Conservation (phyloP, 2,113 vertebrate species). For the Notothenia coriiceps region DNA sequence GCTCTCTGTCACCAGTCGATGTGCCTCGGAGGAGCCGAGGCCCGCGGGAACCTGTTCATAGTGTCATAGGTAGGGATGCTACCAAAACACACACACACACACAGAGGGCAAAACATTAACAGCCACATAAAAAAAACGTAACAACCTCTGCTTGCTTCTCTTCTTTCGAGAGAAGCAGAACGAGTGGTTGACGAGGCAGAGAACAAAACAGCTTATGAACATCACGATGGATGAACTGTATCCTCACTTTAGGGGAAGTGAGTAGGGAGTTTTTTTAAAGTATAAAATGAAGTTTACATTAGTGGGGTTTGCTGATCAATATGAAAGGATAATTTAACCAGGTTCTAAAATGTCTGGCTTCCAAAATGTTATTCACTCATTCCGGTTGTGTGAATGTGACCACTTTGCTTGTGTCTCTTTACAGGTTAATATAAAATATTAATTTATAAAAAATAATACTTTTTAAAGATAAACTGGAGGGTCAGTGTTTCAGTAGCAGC, state of each 20-base stretch:
- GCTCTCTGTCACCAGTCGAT: constrained; percentile 85
- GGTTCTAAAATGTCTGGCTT: neutral
- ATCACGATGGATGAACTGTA: neutral
- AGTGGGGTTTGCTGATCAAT: neutral
- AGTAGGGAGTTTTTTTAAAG: neutral
- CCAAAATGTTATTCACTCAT: neutral
- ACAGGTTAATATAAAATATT: neutral
- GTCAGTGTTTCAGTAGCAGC: neutral
- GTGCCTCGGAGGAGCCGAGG: constrained; percentile 87
- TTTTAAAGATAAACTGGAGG: neutral
- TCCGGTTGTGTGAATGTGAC: neutral
- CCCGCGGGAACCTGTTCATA: constrained; percentile 86
- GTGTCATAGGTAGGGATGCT: constrained; percentile 86
- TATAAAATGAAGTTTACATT: neutral
- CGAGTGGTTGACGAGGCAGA: constrained; percentile 40
- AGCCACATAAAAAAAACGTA: neutral
- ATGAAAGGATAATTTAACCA: neutral
- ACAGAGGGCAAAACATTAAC: constrained; percentile 43
- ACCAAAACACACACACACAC: constrained; percentile 46
- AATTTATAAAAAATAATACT: neutral
- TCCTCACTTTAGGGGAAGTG: constrained; percentile 9
- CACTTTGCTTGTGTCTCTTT: neutral
- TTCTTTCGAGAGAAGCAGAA: constrained; percentile 34
- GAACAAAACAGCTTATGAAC: constrained; percentile 52
- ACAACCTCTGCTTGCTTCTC: neutral